Evolutionary conservation across 2,113 vertebrate species (phyloP).

Genomic region (Stegostoma tigrinum): DNA sequence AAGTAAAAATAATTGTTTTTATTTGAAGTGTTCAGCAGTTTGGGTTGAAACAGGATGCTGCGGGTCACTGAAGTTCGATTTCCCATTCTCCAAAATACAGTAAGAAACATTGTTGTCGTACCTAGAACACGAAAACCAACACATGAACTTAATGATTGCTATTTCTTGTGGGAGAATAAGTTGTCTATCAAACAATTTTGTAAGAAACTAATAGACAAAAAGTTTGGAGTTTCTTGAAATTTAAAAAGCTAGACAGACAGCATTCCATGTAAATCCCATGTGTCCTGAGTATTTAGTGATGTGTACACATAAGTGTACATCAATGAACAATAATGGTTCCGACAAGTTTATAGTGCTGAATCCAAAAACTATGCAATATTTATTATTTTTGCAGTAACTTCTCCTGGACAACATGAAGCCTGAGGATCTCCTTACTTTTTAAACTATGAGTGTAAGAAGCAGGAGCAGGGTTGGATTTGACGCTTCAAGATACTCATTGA

Average conservation of each 20-base stretch:
- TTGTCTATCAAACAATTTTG: background rate
- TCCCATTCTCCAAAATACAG: background rate
- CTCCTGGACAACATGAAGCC: too few species aligned
- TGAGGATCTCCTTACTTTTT: too few species aligned
- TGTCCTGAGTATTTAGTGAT: background rate
- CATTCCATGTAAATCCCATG: background rate
- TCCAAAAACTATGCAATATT: background rate
- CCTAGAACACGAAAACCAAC: background rate
- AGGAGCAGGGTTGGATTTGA: too few species aligned
- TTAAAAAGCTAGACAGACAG: background rate
- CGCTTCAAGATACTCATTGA: too few species aligned
- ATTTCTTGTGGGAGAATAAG: background rate
- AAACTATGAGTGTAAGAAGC: too few species aligned
- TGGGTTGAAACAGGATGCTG: background rate
- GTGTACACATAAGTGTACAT: background rate
- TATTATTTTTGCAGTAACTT: background rate
- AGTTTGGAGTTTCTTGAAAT: background rate
- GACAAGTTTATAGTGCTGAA: background rate
- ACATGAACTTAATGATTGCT: background rate
- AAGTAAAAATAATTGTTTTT: slow-evolving; percentile 1
- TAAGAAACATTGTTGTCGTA: background rate
- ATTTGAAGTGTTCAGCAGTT: background rate
- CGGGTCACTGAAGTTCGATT: background rate
- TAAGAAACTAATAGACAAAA: background rate
- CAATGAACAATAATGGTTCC: background rate